Conservation (phyloP, 64 coral and sea anemone genomes). For the Trachythela sp. region DNA sequence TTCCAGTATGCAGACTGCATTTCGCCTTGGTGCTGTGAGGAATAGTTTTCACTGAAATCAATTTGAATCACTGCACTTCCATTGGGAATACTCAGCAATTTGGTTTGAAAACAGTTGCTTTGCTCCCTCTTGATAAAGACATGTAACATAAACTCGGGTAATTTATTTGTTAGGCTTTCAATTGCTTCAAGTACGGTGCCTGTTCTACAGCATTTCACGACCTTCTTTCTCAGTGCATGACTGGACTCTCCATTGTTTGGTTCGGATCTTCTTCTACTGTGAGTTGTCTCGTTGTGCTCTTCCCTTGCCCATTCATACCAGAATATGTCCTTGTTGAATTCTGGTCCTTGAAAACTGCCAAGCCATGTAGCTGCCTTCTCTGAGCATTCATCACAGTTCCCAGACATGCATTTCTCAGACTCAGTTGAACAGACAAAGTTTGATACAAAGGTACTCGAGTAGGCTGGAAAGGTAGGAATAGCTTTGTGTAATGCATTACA, state of each 20-base stretch:
- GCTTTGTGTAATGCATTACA: conserved; percentile 51
- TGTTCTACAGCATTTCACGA: conserved; percentile 50
- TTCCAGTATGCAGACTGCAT: not conserved
- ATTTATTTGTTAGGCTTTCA: not conserved
- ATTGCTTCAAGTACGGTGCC: conserved; percentile 32
- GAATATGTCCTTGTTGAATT: conserved; percentile 58
- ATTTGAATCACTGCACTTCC: not conserved
- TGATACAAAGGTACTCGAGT: conserved; percentile 47
- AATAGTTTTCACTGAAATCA: conserved; percentile 14
- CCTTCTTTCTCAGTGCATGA: conserved; percentile 54
- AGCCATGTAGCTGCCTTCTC: conserved; percentile 55
- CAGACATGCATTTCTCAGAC: conserved; percentile 48
- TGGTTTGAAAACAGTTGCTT: not conserved
- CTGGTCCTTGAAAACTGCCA: conserved; percentile 55
- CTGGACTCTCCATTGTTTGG: conserved; percentile 37
- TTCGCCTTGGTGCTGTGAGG: not conserved
- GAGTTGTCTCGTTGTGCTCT: not conserved
- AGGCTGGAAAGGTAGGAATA: conserved; percentile 19
- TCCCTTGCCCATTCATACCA: conserved; percentile 60
- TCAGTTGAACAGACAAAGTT: conserved; percentile 47
- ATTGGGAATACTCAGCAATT: not conserved
- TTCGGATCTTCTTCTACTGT: conserved; percentile 9
- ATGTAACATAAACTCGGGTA: not conserved
- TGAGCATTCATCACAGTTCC: conserved; percentile 49
- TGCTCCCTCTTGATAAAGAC: conserved; percentile 1